Base-by-base conservation (phyloP, 2,888 invertebrate species). In the Drosophila helvetica region DNA sequence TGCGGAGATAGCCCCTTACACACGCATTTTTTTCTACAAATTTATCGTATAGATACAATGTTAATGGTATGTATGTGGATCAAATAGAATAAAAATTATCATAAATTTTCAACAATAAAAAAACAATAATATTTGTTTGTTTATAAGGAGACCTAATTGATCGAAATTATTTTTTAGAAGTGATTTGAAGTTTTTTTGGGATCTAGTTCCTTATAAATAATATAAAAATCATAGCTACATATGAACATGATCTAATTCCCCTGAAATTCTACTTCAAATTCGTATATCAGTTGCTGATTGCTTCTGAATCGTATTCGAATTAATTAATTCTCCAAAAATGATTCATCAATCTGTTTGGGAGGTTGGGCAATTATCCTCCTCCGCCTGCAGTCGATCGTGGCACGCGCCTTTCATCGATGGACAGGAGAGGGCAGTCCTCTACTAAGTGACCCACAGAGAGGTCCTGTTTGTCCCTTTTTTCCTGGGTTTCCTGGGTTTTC, bases 391-490 rank as follows among this genome's bases (percentile, higher is more conserved):
- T n/a, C 4, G 62, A 51, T 57, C 46, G 22, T 71, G 79, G 78
- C 86, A 74, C 84, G 84, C 68, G 78, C 76, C 80, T 71, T 42
- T 77, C 73, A 59, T 25, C 73, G 60, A 55, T 65, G 62, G 65
- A 54, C 46, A 15, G 27, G 48, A 64, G n/a, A n/a, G n/a, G n/a
- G n/a, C 18, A 1, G 22, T 6, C 8, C 62, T 38, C 15, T 2
- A n/a, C 48, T 62, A 72, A 81, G 56, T 78, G 84, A 74, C 78
- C 78, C 66, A 42, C 62, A 48, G 54, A 17, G 27, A 55, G 42
- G 42, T 54, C 33, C 66, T 64, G 60, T 46, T 33, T 55, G 58
- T 68, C 51, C 68, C 53, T 60, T 65, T 63, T 42, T 55, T 56
- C 50, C 30, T 9, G 22, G 17, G 30, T 59, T 55, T 45, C 45